Conservation (phyloP, 2,797 vertebrate species). For the Prunella strophiata region DNA sequence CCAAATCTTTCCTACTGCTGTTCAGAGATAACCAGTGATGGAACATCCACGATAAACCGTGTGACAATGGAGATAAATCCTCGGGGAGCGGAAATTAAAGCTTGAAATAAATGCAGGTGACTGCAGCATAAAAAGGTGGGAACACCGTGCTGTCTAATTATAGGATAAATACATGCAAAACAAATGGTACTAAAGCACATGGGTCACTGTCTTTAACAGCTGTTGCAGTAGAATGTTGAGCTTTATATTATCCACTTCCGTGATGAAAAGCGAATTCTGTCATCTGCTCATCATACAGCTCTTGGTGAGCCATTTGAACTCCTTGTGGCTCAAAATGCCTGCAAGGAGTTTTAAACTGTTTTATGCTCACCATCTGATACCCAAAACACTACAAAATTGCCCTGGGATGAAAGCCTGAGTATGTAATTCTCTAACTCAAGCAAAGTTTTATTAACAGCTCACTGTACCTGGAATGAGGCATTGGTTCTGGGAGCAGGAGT, state of each 20-base stretch:
- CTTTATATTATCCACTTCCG: background rate
- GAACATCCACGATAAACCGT: background rate
- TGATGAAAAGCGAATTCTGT: background rate
- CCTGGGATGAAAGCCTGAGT: background rate
- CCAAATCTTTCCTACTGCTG: background rate
- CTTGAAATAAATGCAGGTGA: background rate
- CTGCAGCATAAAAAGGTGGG: background rate
- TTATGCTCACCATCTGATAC: background rate
- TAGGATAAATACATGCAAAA: background rate
- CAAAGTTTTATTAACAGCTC: background rate
- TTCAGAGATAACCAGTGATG: background rate
- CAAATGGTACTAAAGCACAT: background rate
- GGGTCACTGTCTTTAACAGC: background rate
- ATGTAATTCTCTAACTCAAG: background rate
- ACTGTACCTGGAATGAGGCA: background rate
- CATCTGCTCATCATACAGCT: background rate
- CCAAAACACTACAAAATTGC: background rate
- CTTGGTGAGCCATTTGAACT: background rate
- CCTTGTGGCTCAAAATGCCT: background rate
- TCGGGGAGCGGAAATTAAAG: background rate
- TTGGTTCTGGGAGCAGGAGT: background rate
- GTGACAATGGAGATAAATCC: constrained; percentile 32
- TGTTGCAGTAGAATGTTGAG: background rate
- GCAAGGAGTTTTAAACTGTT: background rate
- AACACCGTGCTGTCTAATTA: background rate